These are phyloP conservation scores for Beroe forskalii DNA, from an alignment of 37 sponge, comb jelly and placozoan species.

Conservation along the genomic window DNA sequence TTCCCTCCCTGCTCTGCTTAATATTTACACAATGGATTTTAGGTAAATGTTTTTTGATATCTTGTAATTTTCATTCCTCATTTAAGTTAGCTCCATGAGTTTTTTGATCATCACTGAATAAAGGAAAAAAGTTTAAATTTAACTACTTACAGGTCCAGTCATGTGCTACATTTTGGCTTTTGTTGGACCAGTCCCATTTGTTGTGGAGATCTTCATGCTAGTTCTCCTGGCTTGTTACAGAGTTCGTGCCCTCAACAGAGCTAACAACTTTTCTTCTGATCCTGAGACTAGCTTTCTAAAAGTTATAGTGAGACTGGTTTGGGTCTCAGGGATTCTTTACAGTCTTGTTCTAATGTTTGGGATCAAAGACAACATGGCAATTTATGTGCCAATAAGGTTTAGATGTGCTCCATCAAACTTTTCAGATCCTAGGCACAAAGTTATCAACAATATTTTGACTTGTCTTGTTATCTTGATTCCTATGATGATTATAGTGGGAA, in stretches of 20 bases:
- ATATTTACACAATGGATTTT: slow-evolving; percentile 28
- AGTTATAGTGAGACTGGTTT: not conserved
- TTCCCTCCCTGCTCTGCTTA: not conserved
- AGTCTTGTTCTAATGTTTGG: slow-evolving; percentile 48
- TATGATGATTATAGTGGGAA: slow-evolving; percentile 9
- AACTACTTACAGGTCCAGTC: slow-evolving; percentile 48
- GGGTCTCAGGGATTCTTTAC: not conserved
- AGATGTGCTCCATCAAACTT: slow-evolving; percentile 55
- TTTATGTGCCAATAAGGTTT: not conserved
- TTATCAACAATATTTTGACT: slow-evolving; percentile 1
- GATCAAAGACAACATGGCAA: not conserved
- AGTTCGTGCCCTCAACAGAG: not conserved
- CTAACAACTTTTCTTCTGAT: not conserved
- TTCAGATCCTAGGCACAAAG: slow-evolving; percentile 4
- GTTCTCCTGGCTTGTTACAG: slow-evolving; percentile 42
- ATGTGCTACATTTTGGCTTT: slow-evolving; percentile 52
- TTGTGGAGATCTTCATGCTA: slow-evolving; percentile 52
- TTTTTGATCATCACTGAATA: too few species aligned
- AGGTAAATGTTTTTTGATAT: slow-evolving; percentile 22
- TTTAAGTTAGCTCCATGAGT: too few species aligned
- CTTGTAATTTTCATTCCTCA: too few species aligned
- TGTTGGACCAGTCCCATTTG: slow-evolving; percentile 19
- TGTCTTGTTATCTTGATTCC: slow-evolving; percentile 36
- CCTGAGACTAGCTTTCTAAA: not conserved
- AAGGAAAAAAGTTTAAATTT: too few species aligned